Percentiles rank a stretch among this genome's conserved stretches.
phyloP scores from a whole-genome alignment of 1,140 invertebrate species.

The Ceratina australensis region DNA sequence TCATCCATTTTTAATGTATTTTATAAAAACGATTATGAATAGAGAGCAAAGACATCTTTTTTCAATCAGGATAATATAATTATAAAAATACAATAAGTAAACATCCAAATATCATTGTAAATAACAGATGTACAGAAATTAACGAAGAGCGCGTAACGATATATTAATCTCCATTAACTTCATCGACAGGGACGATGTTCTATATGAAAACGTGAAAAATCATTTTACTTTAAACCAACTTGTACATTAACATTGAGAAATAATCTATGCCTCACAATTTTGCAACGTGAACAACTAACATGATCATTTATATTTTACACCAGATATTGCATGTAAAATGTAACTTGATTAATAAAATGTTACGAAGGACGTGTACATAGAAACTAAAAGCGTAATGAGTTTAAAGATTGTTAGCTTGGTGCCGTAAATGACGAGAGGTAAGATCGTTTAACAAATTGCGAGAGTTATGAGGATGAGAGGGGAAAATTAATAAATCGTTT shows the following conservation, averaged over 20 bases:
- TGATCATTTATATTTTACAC: not conserved
- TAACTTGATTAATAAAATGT: not conserved
- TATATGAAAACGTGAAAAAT: slow-evolving; percentile 9
- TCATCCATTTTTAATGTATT: not conserved
- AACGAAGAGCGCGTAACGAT: slow-evolving; percentile 1
- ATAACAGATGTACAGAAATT: not conserved
- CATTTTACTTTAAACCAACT: not conserved
- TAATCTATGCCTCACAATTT: not conserved
- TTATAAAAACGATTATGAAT: not conserved
- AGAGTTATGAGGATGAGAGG: too few species aligned
- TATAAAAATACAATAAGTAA: not conserved
- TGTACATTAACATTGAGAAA: not conserved
- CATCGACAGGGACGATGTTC: not conserved
- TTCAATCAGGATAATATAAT: not conserved
- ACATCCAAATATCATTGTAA: not conserved
- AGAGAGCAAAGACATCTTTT: not conserved
- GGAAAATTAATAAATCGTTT: too few species aligned
- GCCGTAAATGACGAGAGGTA: too few species aligned
- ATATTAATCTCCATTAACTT: not conserved
- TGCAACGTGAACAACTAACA: not conserved
- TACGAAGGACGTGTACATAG: not conserved
- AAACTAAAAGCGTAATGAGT: not conserved
- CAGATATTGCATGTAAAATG: not conserved
- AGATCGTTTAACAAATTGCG: too few species aligned
- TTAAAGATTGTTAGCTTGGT: too few species aligned